Conservation (phyloP, 2,113 vertebrate species). For the Chitala chitala region DNA sequence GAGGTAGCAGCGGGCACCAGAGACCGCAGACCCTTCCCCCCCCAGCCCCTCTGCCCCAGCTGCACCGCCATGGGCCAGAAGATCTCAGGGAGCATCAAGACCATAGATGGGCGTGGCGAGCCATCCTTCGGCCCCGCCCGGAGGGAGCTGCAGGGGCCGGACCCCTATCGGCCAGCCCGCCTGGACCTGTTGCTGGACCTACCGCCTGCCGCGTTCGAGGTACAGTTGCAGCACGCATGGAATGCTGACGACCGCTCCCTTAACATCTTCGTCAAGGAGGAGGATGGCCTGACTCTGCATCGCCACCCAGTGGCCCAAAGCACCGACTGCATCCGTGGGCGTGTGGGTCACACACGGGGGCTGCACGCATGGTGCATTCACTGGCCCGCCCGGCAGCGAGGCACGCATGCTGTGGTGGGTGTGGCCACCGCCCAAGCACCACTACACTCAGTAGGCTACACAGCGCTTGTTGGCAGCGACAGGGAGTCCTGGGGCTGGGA, state of each 20-base stretch:
- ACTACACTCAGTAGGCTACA: too few relatives aligned
- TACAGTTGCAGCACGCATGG: constrained; percentile 85
- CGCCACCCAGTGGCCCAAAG: constrained; percentile 89
- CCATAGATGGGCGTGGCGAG: too few relatives aligned
- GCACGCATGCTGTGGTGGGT: too few relatives aligned
- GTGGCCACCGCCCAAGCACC: too few relatives aligned
- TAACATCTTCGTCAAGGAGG: constrained; percentile 95
- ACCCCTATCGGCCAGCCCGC: constrained; percentile 80
- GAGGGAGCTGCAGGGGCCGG: too few relatives aligned
- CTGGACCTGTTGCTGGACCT: constrained; percentile 91
- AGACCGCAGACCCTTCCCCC: constrained; percentile 33
- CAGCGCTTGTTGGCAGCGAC: constrained; percentile 85
- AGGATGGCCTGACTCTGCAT: constrained; percentile 91
- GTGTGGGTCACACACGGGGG: constrained; percentile 84
- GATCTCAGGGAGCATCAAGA: constrained; percentile 92
- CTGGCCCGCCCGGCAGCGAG: constrained; percentile 85
- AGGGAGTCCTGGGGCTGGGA: too few relatives aligned
- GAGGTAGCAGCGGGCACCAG: constrained; percentile 74
- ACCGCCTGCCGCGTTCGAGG: constrained; percentile 73
- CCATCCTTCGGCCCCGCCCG: too few relatives aligned
- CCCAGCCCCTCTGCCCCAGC: constrained; percentile 39
- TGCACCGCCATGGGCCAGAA: constrained; percentile 99
- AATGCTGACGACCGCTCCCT: constrained; percentile 93
- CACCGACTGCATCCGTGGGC: constrained; percentile 89
- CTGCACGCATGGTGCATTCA: constrained; percentile 90